Base-by-base conservation (phyloP, 2,113 vertebrate species). In the Lepidothrix coronata region DNA sequence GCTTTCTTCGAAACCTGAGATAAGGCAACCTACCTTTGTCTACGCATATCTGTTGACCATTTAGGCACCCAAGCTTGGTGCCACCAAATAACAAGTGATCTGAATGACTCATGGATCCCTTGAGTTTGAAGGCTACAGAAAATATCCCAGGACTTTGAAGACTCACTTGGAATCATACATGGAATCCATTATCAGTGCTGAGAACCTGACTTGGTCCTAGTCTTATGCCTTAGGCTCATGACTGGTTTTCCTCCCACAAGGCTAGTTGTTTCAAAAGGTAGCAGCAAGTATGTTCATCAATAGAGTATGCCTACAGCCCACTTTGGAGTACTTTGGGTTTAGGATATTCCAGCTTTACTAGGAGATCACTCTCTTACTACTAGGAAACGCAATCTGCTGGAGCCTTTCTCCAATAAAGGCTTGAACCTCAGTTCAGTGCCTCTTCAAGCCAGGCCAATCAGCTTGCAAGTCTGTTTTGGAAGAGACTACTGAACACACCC, bases 401-500 rank as follows among this genome's bases (percentile, higher is more conserved):
- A 89, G 12, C 24, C 43, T 72, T 63, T 76, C 54, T 70, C 49
- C n/a, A 82, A 96, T 54, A 88, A 82, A 77, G 15, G 62, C 12
- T 63, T 67, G 85, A 65, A 74, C 9, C 33, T 86, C 73, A 77
- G 76, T 70, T 76, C 82, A 48, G 39, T 86, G 55, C 27, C 75
- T 93, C 31, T 93, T 86, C 73, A 77, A 91, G 68, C 89, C 68
- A 85, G 65, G 70, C 85, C 88, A 94, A 93, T 65, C 86, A 93
- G 93, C 73, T 81, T 57, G n/a, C 83, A 71, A 86, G 76, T 92
- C 95, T 92, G 68, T 84, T 95, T 96, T 93, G 92, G 92, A 96
- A 94, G 37, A 46, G 19, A 74, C 86, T 92, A 37, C 76, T 87
- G 83, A 90, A 72, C 62, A 92, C 79, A 93, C 76, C 90, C 58